phyloP scores from a whole-genome alignment of 2,888 invertebrate species.

The Eurytoma adleriae region DNA sequence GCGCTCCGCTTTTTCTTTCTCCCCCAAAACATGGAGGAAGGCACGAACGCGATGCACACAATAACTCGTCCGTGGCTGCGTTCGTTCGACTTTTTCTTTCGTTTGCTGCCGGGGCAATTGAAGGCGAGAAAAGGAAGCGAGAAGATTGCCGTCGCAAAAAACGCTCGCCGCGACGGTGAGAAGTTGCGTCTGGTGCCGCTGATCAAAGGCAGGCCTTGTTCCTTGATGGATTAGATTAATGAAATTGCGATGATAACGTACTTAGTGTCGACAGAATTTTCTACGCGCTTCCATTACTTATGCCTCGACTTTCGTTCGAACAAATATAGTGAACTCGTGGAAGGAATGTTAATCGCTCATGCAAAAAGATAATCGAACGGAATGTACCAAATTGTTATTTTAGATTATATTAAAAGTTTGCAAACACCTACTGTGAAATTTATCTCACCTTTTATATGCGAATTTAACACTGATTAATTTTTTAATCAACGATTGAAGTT shows the following conservation, averaged over 20 bases:
- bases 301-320: too few relatives aligned
- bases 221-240: constrained; percentile 44
- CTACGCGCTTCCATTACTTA: background rate
- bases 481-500: too few relatives aligned
- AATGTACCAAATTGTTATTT: too few relatives aligned
- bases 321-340: too few relatives aligned
- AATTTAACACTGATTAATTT: too few relatives aligned
- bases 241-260: constrained; percentile 44
- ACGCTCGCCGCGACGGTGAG: background rate
- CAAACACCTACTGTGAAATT: too few relatives aligned
- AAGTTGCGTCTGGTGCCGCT: background rate
- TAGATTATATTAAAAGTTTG: too few relatives aligned
- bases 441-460: too few relatives aligned
- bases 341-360: too few relatives aligned
- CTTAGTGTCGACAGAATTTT: constrained; percentile 4
- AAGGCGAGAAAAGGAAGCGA: constrained; percentile 1
- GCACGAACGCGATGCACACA: background rate
- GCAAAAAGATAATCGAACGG: too few relatives aligned
- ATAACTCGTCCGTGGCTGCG: background rate
- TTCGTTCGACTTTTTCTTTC: background rate
- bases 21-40: background rate
- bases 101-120: constrained; percentile 18
- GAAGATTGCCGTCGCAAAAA: background rate
- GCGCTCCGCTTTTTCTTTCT: background rate
- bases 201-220: constrained; percentile 12